Base-by-base conservation (phyloP, 2,113 vertebrate genomes). In the Bagarius yarrelli region DNA sequence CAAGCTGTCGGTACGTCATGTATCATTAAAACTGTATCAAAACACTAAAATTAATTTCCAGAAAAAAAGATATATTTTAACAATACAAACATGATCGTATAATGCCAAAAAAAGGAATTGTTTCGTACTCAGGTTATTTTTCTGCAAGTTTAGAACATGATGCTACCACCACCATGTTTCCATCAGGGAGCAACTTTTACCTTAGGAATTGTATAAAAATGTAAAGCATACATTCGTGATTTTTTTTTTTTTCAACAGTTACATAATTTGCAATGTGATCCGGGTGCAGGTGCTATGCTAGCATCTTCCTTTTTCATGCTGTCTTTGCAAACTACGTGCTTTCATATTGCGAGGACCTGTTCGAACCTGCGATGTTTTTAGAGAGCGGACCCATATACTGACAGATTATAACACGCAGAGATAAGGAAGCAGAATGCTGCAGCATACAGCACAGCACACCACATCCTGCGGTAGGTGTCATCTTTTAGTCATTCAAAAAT, bases 301-400 rank as follows among this genome's bases (percentile, higher is more conserved):
- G 27, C 36, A 15, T 9, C 25, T 61, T 40, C 47, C n/a, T 25
- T 11, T 21, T 40, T 47, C 50, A 40, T 55, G 44, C 44, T 25
- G n/a, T 34, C 30, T 40, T 66, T 30, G 21, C 59, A 25, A 86
- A 60, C 84, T 57, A 78, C 81, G 83, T 78, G 84, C 85, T 86
- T 87, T 83, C 87, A 86, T 80, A 89, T 86, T 81, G 79, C 78
- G 67, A 88, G 79, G 69, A 64, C 88, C 81, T 90, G 88, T 89
- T 90, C 87, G 76, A 75, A 89, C 88, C 83, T 91, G 87, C 76
- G 79, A 64, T 82, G 40, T 79, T 81, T 78, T 25, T 59, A 59
- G 61, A 13, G n/a, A 88, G 81, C 86, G 34, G 61, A 76, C 80
- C 72, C 80, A 76, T 76, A 90, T 88, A 85, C 89, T 86, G 87